Conservation (phyloP, 2,113 vertebrate species). For the Ophthalmolycus amberensis region DNA sequence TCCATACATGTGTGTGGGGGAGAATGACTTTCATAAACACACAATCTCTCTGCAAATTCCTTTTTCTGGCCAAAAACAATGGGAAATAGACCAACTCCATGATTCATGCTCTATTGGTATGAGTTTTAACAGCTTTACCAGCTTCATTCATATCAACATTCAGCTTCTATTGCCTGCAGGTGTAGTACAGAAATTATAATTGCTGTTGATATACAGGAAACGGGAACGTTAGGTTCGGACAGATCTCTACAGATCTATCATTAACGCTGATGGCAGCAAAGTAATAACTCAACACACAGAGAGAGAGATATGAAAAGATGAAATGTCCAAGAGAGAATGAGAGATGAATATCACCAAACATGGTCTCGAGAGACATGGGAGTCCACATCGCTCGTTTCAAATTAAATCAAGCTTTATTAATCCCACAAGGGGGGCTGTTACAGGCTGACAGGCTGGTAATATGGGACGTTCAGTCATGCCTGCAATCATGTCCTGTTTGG, state of each 20-base stretch:
- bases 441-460: constrained; percentile 62
- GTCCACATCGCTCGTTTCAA: constrained; percentile 66
- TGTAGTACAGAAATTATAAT: neutral
- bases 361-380: constrained; percentile 36
- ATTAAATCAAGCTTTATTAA: constrained; percentile 77
- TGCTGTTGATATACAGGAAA: neutral
- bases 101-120: neutral
- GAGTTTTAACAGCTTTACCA: neutral
- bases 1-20: constrained; percentile 6
- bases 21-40: neutral
- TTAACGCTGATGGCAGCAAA: neutral
- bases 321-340: constrained; percentile 30
- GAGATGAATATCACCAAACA: constrained; percentile 29
- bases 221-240: neutral
- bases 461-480: constrained; percentile 54
- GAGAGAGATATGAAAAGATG: constrained; percentile 14
- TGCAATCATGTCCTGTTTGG: constrained; percentile 48
- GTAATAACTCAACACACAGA: neutral
- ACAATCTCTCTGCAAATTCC: neutral
- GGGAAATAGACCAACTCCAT: neutral
- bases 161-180: neutral
- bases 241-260: constrained; percentile 6
- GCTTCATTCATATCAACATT: neutral
- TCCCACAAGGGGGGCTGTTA: constrained; percentile 58
- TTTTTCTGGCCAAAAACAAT: constrained; percentile 9